Conservation (phyloP, 30 jellyfish, hydroid and myxozoan genomes). For the Chironex yamaguchii region DNA sequence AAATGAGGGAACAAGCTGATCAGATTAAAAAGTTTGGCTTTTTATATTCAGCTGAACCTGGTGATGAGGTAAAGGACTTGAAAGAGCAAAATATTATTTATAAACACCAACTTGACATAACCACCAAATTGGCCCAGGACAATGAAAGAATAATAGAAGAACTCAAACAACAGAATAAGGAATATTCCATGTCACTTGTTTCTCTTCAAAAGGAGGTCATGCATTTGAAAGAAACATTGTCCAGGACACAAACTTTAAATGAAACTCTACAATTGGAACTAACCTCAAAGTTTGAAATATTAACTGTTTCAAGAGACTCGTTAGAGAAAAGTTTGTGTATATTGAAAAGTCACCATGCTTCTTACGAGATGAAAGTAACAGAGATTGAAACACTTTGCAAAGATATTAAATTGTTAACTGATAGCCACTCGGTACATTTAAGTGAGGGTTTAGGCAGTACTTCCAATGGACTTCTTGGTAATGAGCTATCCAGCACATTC, state of each 20-base stretch:
- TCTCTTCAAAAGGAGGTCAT: background rate
- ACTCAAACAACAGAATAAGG: background rate
- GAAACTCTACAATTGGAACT: too few relatives aligned
- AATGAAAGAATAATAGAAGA: background rate
- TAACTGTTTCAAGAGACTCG: too few relatives aligned
- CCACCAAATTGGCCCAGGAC: background rate
- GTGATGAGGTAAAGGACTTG: background rate
- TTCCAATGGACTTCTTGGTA: too few relatives aligned
- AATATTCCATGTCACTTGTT: background rate
- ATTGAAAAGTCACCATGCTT: too few relatives aligned
- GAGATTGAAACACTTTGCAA: too few relatives aligned
- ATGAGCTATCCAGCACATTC: too few relatives aligned
- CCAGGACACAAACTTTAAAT: background rate
- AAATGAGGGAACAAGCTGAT: background rate
- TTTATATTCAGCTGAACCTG: background rate
- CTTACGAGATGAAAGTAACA: too few relatives aligned
- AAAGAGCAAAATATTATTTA: background rate
- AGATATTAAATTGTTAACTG: too few relatives aligned
- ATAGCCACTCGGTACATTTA: too few relatives aligned
- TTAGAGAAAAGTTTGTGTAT: too few relatives aligned
- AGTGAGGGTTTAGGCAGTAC: too few relatives aligned
- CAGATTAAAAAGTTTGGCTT: background rate
- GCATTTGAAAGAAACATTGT: background rate
- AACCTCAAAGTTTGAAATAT: too few relatives aligned
- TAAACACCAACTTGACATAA: background rate